phyloP scores from a whole-genome alignment of 2,113 vertebrate species.

The Pelvicachromis taeniatus region DNA sequence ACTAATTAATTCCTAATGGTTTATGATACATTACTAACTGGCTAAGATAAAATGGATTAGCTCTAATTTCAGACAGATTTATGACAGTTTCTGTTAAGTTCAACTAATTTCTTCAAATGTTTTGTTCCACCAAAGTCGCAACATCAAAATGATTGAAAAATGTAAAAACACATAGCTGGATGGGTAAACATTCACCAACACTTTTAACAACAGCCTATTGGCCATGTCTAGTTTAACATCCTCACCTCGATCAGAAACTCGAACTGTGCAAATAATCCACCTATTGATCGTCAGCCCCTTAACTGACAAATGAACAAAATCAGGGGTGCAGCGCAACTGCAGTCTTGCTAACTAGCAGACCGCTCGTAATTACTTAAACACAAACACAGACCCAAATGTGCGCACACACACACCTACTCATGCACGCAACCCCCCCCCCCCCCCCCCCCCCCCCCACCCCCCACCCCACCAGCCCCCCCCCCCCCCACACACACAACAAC shows the following conservation, averaged over 20 bases:
- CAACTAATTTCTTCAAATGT: neutral
- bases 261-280: conserved; percentile 43
- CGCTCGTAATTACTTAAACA: neutral
- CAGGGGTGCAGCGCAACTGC: conserved; percentile 5
- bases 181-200: neutral
- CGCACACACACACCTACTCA: neutral
- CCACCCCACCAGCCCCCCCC: too few species aligned
- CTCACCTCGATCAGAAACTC: conserved; percentile 5
- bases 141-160: neutral
- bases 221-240: conserved; percentile 14
- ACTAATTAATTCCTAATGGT: neutral
- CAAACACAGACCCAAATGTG: neutral
- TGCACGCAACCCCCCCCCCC: too few species aligned
- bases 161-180: neutral
- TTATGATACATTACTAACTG: neutral
- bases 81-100: neutral
- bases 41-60: neutral
- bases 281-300: conserved; percentile 37
- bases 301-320: conserved; percentile 54
- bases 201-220: neutral
- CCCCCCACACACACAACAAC: too few species aligned
- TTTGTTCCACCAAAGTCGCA: neutral
- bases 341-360: conserved; percentile 19
- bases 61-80: neutral
- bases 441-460: too few species aligned